Evolutionary conservation across 2,113 vertebrate species (phyloP).

Genomic region (Athene noctua): DNA sequence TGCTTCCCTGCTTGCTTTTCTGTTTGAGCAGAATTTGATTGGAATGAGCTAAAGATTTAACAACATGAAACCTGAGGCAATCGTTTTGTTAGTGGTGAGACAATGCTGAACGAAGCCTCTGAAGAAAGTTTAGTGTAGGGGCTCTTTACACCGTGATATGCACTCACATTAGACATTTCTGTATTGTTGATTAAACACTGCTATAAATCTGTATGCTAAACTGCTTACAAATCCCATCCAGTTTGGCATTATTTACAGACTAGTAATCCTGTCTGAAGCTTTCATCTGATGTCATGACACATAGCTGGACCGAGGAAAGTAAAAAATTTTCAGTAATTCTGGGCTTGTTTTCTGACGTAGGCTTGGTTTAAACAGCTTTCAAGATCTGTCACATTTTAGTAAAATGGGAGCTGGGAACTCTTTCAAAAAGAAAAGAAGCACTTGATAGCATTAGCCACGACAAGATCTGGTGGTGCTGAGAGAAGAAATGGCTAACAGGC

Average conservation of each 20-base stretch:
- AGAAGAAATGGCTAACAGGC: not conserved
- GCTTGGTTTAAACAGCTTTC: not conserved
- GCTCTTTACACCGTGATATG: not conserved
- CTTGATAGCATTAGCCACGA: not conserved
- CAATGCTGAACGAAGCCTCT: not conserved
- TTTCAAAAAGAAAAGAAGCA: not conserved
- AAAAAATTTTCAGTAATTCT: not conserved
- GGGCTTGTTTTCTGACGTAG: not conserved
- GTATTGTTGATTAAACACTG: not conserved
- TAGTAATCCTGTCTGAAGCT: not conserved
- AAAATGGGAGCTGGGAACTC: not conserved
- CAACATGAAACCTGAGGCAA: not conserved
- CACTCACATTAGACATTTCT: not conserved
- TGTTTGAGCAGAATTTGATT: not conserved
- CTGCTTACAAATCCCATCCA: not conserved
- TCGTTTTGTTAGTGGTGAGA: not conserved
- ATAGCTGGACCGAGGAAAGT: not conserved
- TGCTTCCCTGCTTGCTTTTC: not conserved
- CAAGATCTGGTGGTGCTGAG: not conserved
- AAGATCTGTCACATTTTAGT: not conserved
- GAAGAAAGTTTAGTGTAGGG: not conserved
- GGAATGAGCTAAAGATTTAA: not conserved
- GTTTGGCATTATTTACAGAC: not conserved
- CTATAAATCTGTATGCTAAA: not conserved
- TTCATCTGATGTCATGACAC: slow-evolving; percentile 17